Conservation (phyloP, 1,140 invertebrate genomes). For the Zaprionus davidi region DNA sequence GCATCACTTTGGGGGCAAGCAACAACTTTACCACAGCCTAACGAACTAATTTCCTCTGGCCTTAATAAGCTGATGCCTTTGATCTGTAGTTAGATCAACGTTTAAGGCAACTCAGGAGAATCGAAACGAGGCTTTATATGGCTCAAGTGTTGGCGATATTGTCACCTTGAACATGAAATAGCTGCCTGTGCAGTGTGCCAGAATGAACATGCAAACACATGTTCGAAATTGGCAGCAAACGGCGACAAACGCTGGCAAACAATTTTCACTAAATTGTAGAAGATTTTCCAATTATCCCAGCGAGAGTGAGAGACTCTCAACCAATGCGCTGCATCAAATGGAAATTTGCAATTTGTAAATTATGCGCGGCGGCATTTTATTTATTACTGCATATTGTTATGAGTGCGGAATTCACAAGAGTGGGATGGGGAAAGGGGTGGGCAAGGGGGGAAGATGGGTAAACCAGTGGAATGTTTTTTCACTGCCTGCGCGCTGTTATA, state of each 20-base stretch:
- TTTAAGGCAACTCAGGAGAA: slow-evolving; percentile 23
- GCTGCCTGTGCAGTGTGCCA: slow-evolving; percentile 20
- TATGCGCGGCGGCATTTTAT: slow-evolving; percentile 43
- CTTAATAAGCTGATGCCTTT: not conserved
- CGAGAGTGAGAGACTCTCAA: too few species aligned
- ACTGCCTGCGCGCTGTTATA: slow-evolving; percentile 29
- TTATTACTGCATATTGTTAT: slow-evolving; percentile 49
- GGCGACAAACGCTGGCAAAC: not conserved
- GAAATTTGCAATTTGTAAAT: slow-evolving; percentile 41
- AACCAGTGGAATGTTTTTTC: slow-evolving; percentile 14
- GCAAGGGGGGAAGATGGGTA: not conserved
- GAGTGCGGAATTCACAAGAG: not conserved
- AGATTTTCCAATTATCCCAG: not conserved
- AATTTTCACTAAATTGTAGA: not conserved
- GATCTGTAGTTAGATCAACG: not conserved
- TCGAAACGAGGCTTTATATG: slow-evolving; percentile 71
- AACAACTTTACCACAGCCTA: not conserved
- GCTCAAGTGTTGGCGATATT: slow-evolving; percentile 62
- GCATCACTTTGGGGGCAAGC: not conserved
- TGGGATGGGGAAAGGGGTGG: not conserved
- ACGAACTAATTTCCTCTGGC: not conserved
- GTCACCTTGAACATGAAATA: slow-evolving; percentile 71
- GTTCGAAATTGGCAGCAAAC: slow-evolving; percentile 70
- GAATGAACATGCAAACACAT: not conserved
- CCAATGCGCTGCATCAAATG: slow-evolving; percentile 21